phyloP scores from a whole-genome alignment of 2,888 invertebrate species.

The Oegoconia quadripuncta region DNA sequence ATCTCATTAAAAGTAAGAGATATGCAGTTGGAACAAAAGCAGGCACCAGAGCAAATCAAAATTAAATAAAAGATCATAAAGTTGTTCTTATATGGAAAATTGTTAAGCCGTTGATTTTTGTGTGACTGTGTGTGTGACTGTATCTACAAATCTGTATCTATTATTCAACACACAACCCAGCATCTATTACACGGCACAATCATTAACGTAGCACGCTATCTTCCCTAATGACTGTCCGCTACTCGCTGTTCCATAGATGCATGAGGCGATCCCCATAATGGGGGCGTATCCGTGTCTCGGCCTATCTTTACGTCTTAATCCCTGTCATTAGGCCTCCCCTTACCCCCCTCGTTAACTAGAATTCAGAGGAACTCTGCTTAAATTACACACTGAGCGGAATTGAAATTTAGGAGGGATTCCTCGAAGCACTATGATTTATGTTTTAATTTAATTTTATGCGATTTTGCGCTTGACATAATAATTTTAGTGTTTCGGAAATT shows the following conservation, averaged over 20 bases:
- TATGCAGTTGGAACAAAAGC: too few species aligned
- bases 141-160: too few species aligned
- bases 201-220: constrained; percentile 19
- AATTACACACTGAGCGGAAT: constrained; percentile 18
- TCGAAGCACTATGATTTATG: constrained; percentile 15
- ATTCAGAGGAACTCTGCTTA: constrained; percentile 14
- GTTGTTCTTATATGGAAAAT: too few species aligned
- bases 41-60: too few species aligned
- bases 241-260: constrained; percentile 53
- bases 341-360: constrained; percentile 8
- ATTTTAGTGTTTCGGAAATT: constrained; percentile 8
- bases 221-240: constrained; percentile 48
- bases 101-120: too few species aligned
- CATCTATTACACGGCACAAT: not conserved
- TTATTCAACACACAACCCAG: too few species aligned
- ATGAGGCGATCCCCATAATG: constrained; percentile 51
- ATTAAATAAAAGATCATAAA: too few species aligned
- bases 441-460: constrained; percentile 14
- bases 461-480: constrained; percentile 11
- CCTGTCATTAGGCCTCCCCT: constrained; percentile 43
- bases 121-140: too few species aligned
- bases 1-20: too few species aligned
- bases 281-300: constrained; percentile 30
- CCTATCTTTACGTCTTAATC: constrained; percentile 72
- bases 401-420: constrained; percentile 13